Evolutionary conservation across 2,797 vertebrate genomes (phyloP), one percentile per base, ranked within the genome.

Genomic region (Peromyscus aztecus): DNA sequence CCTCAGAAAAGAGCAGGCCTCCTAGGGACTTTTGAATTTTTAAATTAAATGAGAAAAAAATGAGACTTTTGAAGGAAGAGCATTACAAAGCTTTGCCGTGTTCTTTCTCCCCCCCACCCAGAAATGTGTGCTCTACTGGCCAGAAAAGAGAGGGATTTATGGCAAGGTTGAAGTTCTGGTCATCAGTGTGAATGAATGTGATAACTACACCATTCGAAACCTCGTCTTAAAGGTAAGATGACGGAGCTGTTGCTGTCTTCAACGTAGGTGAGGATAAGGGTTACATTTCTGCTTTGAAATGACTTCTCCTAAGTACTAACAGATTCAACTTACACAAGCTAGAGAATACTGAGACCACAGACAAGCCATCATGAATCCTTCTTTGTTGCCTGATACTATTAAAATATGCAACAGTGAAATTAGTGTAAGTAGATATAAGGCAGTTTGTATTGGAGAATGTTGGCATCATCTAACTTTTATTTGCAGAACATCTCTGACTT

Each of bases 41-140:
- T 52, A 13, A 46, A 80, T 84, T 71, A 80, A 91, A 88, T 71
- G 40, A 52, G 52, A 52, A 52, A 52, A 52, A 52, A 52, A 52
- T 94, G 21, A 96, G 69, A 71, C 71, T 5, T 24, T 87, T 95
- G 17, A 69, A 57, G 89, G n/a, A 88, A 69, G 93, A 71, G 13
- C 27, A 37, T 23, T 83, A 11, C 19, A 63, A 89, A 16, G 59
- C 46, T 65, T 59, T 80, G 1, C 21, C 81, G 0, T 92, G 46
- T 96, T 95, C 17, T 95, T 92, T 88, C 83, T 96, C 43, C 52
- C 97, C 4, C 21, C 0, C 37, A n/a, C 96, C 81, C 97, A 99
- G 99, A 99, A 99, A 98, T 99, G 99, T 71, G 99, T 99, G 11
- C 98, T 99, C 24, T 99, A 99, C 96, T 99, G 99, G 99, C 99